Evolutionary conservation across 2,888 invertebrate species (phyloP), one percentile per base, ranked within the genome.

Genomic region (Meteorus colon): DNA sequence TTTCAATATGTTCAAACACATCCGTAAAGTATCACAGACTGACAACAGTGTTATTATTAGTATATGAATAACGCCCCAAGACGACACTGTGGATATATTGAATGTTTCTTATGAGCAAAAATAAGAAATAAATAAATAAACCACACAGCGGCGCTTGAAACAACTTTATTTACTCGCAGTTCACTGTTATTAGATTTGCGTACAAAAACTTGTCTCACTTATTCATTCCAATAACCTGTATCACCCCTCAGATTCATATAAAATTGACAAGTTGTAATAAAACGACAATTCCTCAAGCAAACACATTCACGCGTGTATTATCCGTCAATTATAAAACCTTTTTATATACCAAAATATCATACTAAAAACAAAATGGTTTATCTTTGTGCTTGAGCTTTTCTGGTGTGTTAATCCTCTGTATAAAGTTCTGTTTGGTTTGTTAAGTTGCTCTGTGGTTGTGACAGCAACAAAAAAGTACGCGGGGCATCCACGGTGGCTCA

Each of bases 401-500:
- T 29, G 27, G 27, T 62, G 41, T 19, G 59, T 24, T 72, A 71
- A 66, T 45, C 24, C 12, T 16, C n/a, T 72, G 72, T 29, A 60
- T 31, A 8, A 5, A 63, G 8, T 45, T 65, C 14, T 60, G 3
- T 29, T 60, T 60, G 60, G 14, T 59, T 66, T 19, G 70, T 65
- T 41, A 29, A 65, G 48, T 67, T 45, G 29, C 51, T 55, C 79
- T 82, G 81, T 82, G 82, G 84, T 83, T 83, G 81, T 78, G 76
- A 77, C 74, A 74, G 81, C 19, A 19, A 55, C 51, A 55, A 88
- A 88, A 88, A 88, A 86, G 87, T 85, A 85, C 87, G 87, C 84
- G 86, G 84, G 88, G 88, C 87, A 88, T 88, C 86, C 88, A 85
- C 86, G 86, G 85, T 86, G 85, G 88, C 88, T 88, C 88, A 88